Evolutionary conservation across 1,140 invertebrate species (phyloP), one percentile per base, ranked within the genome.

Genomic region (Drosophila subobscura): DNA sequence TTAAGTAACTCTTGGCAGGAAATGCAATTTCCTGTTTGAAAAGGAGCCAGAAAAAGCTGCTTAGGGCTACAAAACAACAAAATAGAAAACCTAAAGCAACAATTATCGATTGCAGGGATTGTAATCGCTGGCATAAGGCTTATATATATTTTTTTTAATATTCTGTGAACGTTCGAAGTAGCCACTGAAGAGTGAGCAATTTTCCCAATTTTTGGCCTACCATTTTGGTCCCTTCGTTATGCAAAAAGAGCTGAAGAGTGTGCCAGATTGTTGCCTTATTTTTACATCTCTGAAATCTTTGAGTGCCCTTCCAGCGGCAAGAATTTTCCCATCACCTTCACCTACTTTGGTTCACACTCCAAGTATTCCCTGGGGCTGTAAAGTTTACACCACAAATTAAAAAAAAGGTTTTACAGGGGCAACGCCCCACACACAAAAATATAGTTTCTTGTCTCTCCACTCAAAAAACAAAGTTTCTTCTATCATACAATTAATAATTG

Each of bases 321-420:
- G 5, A 33, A 33, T 37, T 37, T 10, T 12, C 33, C 33, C 12
- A 12, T 37, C 33, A 12, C 33, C 33, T 37, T 37, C 33, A 37
- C 33, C 10, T 12, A 46, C 7, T 42, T 29, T 47, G 0, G 16
- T 1, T 12, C n/a, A 4, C 25, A 23, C 6, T 4, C 40, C 20
- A 47, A 12, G 12, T 5, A 6, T 23, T n/a, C 67, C 16, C 5
- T 0, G 16, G 14, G 4, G 2, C 29, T n/a, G 2, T 5, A 58
- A 46, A 71, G 67, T 71, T 71, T 71, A n/a, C n/a, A 16, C 37
- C 10, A 40, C 16, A 57, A 51, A 45, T 71, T 58, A 70, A 14
- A n/a, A 20, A 4, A 22, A 16, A 14, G 4, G 7, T 14, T 27
- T 14, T 45, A 0, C 33, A 10, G 33, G 14, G 63, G 27, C 10